These are phyloP conservation scores for Odontomachus brunneus DNA, from an alignment of 1,140 invertebrate genomes.

Conservation along the genomic window DNA sequence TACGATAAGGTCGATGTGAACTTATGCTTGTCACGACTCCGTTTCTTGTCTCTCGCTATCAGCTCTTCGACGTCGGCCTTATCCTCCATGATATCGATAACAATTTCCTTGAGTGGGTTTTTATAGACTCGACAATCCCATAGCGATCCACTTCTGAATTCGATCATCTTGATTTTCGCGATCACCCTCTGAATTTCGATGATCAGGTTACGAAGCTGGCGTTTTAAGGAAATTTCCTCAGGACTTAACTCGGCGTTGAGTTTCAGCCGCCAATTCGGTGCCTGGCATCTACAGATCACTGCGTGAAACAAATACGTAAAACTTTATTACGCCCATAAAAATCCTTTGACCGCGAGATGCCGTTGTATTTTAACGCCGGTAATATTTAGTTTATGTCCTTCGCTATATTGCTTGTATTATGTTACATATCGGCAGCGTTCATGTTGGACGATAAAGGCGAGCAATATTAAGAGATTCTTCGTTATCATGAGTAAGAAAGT, in stretches of 20 bases:
- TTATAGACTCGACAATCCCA: conserved; percentile 17
- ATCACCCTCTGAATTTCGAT: conserved; percentile 5
- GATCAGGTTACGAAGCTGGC: neutral
- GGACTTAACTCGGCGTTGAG: neutral
- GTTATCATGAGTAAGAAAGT: too few species aligned
- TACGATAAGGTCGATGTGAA: neutral
- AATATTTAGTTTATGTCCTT: too few species aligned
- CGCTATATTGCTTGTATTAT: too few species aligned
- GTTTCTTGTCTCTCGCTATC: conserved; percentile 41
- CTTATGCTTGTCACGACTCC: conserved; percentile 18
- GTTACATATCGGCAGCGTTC: too few species aligned
- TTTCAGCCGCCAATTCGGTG: neutral
- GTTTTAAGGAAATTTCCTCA: neutral
- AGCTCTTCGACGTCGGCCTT: conserved; percentile 21
- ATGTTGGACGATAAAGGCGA: too few species aligned
- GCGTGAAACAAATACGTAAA: neutral
- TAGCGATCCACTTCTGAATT: conserved; percentile 53
- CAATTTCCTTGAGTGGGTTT: conserved; percentile 57
- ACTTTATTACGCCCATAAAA: neutral
- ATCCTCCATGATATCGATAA: conserved; percentile 43
- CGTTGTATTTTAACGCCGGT: too few species aligned
- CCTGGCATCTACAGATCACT: neutral
- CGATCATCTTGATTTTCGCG: conserved; percentile 24
- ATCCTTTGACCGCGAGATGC: neutral
- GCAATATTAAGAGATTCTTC: too few species aligned